Percentiles rank a stretch among this genome's conserved stretches.
Evolutionary conservation across 2,888 invertebrate genomes (phyloP).

Genomic region (Eupithecia tripunctaria): DNA sequence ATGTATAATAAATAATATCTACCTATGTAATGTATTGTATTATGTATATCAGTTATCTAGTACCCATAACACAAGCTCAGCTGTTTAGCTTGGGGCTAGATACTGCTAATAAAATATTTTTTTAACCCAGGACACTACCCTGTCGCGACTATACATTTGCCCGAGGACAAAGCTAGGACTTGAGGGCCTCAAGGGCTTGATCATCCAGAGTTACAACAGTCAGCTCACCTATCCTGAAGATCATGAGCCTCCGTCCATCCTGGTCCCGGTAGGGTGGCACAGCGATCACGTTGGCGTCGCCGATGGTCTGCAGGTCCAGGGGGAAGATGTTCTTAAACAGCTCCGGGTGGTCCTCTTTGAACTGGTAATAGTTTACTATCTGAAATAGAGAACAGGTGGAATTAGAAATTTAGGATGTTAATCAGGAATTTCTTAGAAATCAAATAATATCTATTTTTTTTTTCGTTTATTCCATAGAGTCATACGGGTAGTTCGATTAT

Average conservation of each 20-base stretch:
- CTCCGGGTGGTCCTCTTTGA: slow-evolving; percentile 89
- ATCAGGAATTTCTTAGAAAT: not conserved
- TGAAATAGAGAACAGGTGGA: slow-evolving; percentile 63
- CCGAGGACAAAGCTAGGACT: not conserved
- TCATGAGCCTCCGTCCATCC: slow-evolving; percentile 88
- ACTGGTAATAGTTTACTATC: slow-evolving; percentile 90
- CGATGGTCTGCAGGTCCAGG: slow-evolving; percentile 85
- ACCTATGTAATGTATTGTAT: no score
- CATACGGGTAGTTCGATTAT: no score
- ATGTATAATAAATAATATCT: no score
- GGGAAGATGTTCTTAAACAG: slow-evolving; percentile 88
- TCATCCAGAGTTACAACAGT: not conserved
- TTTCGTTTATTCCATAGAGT: no score
- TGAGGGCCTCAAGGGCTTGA: not conserved
- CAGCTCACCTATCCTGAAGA: slow-evolving; percentile 82
- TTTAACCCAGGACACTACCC: no score
- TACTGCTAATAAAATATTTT: no score
- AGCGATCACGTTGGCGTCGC: slow-evolving; percentile 87
- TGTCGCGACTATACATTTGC: no score
- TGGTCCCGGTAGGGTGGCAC: slow-evolving; percentile 92
- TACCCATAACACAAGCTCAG: no score
- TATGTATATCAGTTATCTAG: no score
- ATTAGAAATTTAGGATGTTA: not conserved
- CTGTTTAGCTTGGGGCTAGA: no score
- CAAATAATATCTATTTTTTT: no score